A percentile compares a stretch with the other conserved stretches of the same genome.
These are phyloP conservation scores for Helogale parvula DNA, from an alignment of 2,113 vertebrate genomes.

Conservation along the genomic window DNA sequence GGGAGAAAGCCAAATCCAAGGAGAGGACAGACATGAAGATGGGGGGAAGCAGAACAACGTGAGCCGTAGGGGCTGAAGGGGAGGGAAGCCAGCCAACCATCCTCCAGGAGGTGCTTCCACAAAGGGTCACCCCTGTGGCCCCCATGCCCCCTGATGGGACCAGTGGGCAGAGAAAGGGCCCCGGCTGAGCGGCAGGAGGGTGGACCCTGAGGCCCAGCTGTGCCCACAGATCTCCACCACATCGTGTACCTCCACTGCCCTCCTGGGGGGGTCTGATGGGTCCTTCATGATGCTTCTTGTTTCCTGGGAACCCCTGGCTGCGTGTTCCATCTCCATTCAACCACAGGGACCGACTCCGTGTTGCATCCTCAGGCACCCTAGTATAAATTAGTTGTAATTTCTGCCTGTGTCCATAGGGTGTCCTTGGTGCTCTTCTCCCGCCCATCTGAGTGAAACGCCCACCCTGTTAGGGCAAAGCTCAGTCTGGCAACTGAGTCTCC, in stretches of 20 bases:
- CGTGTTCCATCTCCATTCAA: background rate
- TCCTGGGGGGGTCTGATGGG: background rate
- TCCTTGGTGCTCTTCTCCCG: fast-evolving
- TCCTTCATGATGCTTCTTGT: background rate
- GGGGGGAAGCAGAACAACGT: background rate
- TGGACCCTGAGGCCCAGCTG: background rate
- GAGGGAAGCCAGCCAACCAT: background rate
- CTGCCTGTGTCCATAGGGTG: background rate
- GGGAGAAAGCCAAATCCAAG: background rate
- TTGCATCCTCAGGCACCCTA: background rate
- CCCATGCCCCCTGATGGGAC: background rate
- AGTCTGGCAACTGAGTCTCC: too few relatives aligned
- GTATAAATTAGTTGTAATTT: background rate
- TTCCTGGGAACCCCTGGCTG: background rate
- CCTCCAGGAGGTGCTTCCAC: background rate
- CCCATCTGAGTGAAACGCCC: background rate
- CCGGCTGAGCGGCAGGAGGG: background rate
- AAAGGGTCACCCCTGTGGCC: background rate
- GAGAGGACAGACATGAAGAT: background rate
- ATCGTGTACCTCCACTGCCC: background rate
- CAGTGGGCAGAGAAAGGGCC: background rate
- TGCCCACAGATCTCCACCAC: background rate
- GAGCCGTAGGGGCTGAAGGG: fast-evolving
- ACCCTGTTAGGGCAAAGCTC: background rate
- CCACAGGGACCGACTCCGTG: too few relatives aligned